Percentiles rank a stretch among this genome's conserved stretches.
Evolutionary conservation across 2,797 vertebrate species (phyloP).

Genomic region (Dicrostonyx torquatus): DNA sequence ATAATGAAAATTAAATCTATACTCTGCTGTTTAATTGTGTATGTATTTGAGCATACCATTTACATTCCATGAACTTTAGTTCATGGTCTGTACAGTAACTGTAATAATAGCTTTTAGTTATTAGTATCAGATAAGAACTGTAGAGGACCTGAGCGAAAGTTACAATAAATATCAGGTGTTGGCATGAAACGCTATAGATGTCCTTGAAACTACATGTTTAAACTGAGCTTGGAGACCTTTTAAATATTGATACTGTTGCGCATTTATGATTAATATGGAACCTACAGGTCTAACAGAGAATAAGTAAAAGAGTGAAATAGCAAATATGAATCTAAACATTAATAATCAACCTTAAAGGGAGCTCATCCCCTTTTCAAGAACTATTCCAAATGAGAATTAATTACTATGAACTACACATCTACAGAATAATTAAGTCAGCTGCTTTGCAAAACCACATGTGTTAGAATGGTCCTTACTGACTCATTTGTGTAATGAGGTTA

Average conservation of each 20-base stretch:
- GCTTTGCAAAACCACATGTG: not conserved
- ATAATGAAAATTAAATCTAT: not conserved
- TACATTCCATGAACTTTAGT: not conserved
- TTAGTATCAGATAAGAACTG: not conserved
- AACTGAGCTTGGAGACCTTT: not conserved
- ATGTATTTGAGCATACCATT: not conserved
- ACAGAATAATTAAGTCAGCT: not conserved
- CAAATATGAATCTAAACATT: not conserved
- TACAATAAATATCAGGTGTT: not conserved
- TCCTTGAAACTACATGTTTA: constrained; percentile 5
- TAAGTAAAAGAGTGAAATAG: not conserved
- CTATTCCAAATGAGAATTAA: not conserved
- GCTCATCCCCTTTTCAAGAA: not conserved
- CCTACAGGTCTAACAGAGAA: not conserved
- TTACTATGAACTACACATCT: not conserved
- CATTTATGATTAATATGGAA: constrained; percentile 11
- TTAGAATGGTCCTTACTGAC: not conserved
- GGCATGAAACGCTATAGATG: not conserved
- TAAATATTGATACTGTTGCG: constrained; percentile 6
- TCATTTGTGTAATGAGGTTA: constrained; percentile 5
- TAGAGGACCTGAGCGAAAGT: not conserved
- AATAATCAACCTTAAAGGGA: not conserved
- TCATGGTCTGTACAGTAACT: not conserved
- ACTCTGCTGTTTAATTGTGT: not conserved
- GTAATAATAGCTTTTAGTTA: not conserved